Evolutionary conservation across 2,113 vertebrate species (phyloP).

Genomic region (Tachuris rubrigastra): DNA sequence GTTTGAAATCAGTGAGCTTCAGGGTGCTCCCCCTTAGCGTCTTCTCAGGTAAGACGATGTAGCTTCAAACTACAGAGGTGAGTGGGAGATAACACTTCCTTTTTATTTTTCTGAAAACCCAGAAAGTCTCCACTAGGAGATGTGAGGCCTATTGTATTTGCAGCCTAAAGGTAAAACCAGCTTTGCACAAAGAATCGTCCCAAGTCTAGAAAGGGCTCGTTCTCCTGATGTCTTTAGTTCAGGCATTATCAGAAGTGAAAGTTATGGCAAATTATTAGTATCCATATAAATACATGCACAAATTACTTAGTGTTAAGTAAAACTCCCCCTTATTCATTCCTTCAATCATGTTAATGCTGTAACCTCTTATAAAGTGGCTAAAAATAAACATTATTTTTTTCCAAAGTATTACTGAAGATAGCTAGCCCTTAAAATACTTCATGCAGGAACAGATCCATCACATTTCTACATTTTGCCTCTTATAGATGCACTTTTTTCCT

Average conservation of each 20-base stretch:
- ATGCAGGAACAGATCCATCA: not conserved
- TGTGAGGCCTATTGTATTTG: not conserved
- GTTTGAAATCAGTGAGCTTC: not conserved
- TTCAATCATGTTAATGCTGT: not conserved
- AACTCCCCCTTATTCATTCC: not conserved
- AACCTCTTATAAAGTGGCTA: not conserved
- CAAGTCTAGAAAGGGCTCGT: not conserved
- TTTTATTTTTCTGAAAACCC: not conserved
- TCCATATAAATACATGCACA: not conserved
- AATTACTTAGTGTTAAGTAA: not conserved
- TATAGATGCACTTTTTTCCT: not conserved
- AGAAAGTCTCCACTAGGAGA: not conserved
- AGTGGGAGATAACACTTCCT: not conserved
- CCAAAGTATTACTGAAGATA: not conserved
- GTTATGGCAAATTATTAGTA: not conserved
- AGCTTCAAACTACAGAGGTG: not conserved
- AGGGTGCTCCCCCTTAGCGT: not conserved
- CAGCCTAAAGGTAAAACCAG: not conserved
- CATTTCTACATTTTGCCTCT: not conserved
- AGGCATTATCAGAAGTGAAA: not conserved
- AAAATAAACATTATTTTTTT: not conserved
- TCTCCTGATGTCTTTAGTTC: not conserved
- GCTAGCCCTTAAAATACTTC: not conserved
- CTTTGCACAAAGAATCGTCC: not conserved
- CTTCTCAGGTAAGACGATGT: not conserved